phyloP scores from a whole-genome alignment of 1,140 invertebrate species.

The Triops cancriformis region DNA sequence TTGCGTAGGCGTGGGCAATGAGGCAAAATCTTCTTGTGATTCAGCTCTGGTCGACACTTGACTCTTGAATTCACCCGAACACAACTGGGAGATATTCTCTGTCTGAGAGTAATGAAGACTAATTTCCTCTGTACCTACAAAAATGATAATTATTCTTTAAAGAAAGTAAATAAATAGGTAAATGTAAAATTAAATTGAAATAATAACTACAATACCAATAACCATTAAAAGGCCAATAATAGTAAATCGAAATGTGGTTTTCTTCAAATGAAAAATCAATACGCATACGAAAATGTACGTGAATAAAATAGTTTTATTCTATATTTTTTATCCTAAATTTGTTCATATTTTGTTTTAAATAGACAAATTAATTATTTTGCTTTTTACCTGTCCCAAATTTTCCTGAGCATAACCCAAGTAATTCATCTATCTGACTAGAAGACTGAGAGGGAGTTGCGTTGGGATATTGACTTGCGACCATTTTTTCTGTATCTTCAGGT shows the following conservation, averaged over 20 bases:
- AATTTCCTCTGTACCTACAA: neutral
- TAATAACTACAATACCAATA: too few species aligned
- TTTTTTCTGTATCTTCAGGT: neutral
- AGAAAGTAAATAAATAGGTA: too few species aligned
- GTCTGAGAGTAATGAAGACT: neutral
- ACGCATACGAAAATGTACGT: too few species aligned
- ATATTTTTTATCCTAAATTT: too few species aligned
- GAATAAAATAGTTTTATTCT: too few species aligned
- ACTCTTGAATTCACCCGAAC: neutral
- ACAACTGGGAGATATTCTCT: neutral
- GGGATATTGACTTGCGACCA: neutral
- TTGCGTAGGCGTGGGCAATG: neutral
- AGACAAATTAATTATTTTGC: neutral
- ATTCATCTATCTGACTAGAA: neutral
- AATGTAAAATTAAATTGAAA: too few species aligned
- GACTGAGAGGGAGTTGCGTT: neutral
- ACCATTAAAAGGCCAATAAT: too few species aligned
- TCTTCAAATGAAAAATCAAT: too few species aligned
- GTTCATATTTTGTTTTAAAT: too few species aligned
- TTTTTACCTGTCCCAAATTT: neutral
- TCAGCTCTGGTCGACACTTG: neutral
- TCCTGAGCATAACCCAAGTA: constrained; percentile 1
- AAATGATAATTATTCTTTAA: neutral
- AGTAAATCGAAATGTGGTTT: too few species aligned
- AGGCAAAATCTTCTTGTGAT: neutral